Evolutionary conservation across 2,888 invertebrate species (phyloP), one percentile per base, ranked within the genome.

Genomic region (Mythimna loreyi): DNA sequence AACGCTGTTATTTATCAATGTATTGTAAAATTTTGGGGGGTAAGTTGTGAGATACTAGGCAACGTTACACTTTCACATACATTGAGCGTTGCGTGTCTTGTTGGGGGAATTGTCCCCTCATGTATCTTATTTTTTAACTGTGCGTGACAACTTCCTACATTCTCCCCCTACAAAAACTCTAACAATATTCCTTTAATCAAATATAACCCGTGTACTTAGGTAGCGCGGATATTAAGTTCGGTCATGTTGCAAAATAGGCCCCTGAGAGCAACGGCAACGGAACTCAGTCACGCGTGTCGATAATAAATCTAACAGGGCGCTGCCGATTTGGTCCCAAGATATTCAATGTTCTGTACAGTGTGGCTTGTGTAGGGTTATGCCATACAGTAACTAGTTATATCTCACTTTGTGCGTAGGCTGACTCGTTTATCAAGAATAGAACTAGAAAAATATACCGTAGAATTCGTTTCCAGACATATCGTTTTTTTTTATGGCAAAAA

Each of bases 241-340:
- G 78, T 72, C 74, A 80, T 76, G 77, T 83, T 75, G 77, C 80
- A 84, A 86, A 87, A 85, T 74, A 76, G 81, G 62, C 85, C 77
- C 83, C 84, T 82, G 87, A 81, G 84, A 81, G 80, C 69, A 83
- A 81, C 73, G 84, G 82, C 79, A 75, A 68, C 67, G 72, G 80
- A 83, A 86, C 82, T 85, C 85, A 86, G 82, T 88, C 86, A 88
- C 84, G 87, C 87, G 88, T 82, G 72, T 70, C 82, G 83, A 85
- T 86, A 87, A 88, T 88, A 89, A 89, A 90, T 89, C 89, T 85
- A 86, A 87, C 83, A 80, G 82, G 81, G 85, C 80, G 80, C 80
- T 85, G 84, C 85, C 85, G 86, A 89, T 86, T 86, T 75, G 75
- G 84, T 84, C 85, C 86, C 87, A 84, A 86, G 87, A 88, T 88